Base-by-base conservation (phyloP, 2,888 invertebrate species). In the Margaritifera margaritifera region DNA sequence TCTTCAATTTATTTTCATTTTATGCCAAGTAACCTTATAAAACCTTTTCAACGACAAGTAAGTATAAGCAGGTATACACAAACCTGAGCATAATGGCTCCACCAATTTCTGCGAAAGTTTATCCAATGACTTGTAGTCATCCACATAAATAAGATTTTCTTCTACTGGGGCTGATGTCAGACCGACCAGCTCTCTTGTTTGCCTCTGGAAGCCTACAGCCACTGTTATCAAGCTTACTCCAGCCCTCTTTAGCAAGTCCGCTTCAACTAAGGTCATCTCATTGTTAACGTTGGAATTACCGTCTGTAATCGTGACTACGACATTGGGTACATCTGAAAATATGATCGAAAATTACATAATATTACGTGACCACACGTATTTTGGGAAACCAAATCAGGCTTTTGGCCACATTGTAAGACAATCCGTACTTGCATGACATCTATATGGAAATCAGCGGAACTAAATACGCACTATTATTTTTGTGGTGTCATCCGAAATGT, bases 261-360 rank as follows among this genome's bases (percentile, higher is more conserved):
- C 88, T 71, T 87, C 85, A 1, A 84, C 82, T 19, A 88, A 70
- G 5, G 87, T 88, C 42, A 82, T 74, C 25, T 76, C 69, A 62
- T 82, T 80, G 66, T 86, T 78, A 51, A 87, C 79, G 75, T 88
- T 88, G 0, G 88, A 88, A 66, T 87, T 80, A 11, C 86, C 86
- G 62, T 86, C 86, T 18, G 85, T 86, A 52, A 86, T 77, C 19
- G 84, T 79, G n/a, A 86, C 79, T 20, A 82, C 71, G 57, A 85
- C 75, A 68, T 86, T 86, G 1, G 84, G 83, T 2, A 81, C 79
- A 64, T 77, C 86, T 86, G 72, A n/a, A 76, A 72, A 20, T 52
- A 57, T 51, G 6, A 56, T 53, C 5, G 6, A 59, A 6, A 60
- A 31, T 50, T 6, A 1, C 11, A 24, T 11, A 4, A 56, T 24